Percentiles rank a stretch among this genome's conserved stretches.
phyloP scores from a whole-genome alignment of 64 coral and sea anemone species.

The Montipora capricornis region DNA sequence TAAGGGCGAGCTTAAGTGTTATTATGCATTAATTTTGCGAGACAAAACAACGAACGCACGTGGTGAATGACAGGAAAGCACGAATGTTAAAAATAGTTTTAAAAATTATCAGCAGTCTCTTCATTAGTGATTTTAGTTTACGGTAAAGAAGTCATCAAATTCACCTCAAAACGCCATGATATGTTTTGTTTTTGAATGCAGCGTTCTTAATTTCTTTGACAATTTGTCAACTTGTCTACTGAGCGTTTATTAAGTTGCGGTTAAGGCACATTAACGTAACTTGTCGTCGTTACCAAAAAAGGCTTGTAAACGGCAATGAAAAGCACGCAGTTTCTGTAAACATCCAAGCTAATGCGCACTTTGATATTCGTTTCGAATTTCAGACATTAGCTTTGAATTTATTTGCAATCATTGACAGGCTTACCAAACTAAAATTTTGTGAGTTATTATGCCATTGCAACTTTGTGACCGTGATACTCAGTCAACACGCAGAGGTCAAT shows the following conservation, averaged over 20 bases:
- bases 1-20: slow-evolving; percentile 62
- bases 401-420: background rate
- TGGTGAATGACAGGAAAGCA: slow-evolving; percentile 22
- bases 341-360: slow-evolving; percentile 3
- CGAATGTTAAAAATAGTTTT: slow-evolving; percentile 49
- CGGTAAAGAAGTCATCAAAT: slow-evolving; percentile 20
- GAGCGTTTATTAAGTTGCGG: slow-evolving; percentile 2
- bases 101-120: slow-evolving; percentile 23
- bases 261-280: slow-evolving; percentile 29
- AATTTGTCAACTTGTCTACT: slow-evolving; percentile 31
- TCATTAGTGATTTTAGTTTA: slow-evolving; percentile 17
- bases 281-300: slow-evolving; percentile 10
- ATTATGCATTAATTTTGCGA: slow-evolving; percentile 61
- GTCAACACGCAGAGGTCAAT: background rate
- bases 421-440: background rate
- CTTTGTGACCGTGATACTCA: background rate
- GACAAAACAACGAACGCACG: slow-evolving; percentile 51
- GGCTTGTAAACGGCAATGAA: slow-evolving; percentile 4
- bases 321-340: background rate
- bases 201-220: slow-evolving; percentile 29
- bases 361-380: slow-evolving; percentile 30
- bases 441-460: background rate
- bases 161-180: background rate
- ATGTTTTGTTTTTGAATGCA: background rate
- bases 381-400: background rate